Evolutionary conservation across 2,888 invertebrate genomes (phyloP), one percentile per base, ranked within the genome.

Genomic region (Plagodis dolabraria): DNA sequence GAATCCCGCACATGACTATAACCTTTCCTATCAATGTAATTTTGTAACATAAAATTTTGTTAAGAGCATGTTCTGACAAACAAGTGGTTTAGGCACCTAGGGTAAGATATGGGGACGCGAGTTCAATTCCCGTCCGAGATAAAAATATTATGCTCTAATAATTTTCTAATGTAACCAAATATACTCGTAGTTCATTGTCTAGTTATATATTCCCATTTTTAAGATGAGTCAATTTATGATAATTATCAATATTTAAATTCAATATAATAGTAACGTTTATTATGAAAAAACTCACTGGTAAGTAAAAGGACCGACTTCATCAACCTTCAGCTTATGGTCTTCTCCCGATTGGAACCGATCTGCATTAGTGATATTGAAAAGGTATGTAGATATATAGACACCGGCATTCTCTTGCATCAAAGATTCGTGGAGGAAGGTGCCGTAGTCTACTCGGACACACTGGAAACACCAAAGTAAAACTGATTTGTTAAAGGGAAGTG

Each of bases 301-400:
- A 22, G 96, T 95, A 75, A 96, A 97, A 0, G 97, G 97, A 0
- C 97, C 97, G 22, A 96, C 81, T 88, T 97, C 95, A 44, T 94
- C 77, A 4, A 97, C 71, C 66, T 94, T 94, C 49, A 97, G 83
- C 69, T 96, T 96, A 53, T 87, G 79, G 56, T 94, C 95, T 50
- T 88, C 80, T 0, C 96, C 96, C 0, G 86, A 86, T 35, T 95
- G 79, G 83, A 96, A 97, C 45, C 93, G 93, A 6, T 95, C 94
- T 2, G 93, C 84, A 78, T 97, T 97, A 8, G 97, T 97, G 50
- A 97, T 93, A 77, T 97, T 97, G 82, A 96, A 97, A 57, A 96
- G 87, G 76, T 95, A 96, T 0, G 95, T 91, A 45, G 94, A 94
- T 7, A 96, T 77, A 67, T 93, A 94, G 0, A 96, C 92, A 0